These are phyloP conservation scores for Coenonympha glycerion DNA, from an alignment of 2,888 invertebrate species.

Conservation along the genomic window DNA sequence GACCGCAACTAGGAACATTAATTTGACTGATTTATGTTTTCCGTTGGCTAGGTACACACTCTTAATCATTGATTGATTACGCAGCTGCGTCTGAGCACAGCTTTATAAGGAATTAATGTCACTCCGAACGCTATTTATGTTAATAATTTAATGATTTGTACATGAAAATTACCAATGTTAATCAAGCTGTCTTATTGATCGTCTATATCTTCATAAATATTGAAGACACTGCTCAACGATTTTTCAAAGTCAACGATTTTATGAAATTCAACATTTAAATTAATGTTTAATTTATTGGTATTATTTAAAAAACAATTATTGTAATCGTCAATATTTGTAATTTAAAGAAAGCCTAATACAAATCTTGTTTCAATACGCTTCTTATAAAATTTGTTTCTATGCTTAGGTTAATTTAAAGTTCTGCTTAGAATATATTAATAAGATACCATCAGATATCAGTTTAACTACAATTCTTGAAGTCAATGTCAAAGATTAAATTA, in stretches of 20 bases:
- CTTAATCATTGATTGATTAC: slow-evolving; percentile 29
- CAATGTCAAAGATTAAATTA: too few species aligned
- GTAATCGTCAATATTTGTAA: neutral
- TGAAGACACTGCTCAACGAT: neutral
- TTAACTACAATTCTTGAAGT: too few species aligned
- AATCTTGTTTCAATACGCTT: too few species aligned
- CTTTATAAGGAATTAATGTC: slow-evolving; percentile 28
- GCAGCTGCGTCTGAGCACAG: slow-evolving; percentile 22
- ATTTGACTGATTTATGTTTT: slow-evolving; percentile 32
- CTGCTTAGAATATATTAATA: too few species aligned
- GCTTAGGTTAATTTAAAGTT: too few species aligned
- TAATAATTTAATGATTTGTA: slow-evolving; percentile 21
- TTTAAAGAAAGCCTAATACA: too few species aligned
- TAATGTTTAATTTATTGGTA: neutral
- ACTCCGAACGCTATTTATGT: slow-evolving; percentile 29
- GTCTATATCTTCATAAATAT: slow-evolving; percentile 7
- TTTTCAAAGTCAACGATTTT: slow-evolving; percentile 6
- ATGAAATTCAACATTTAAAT: neutral
- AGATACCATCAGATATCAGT: too few species aligned
- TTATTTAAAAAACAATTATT: neutral
- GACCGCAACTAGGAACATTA: slow-evolving; percentile 28
- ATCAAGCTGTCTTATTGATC: slow-evolving; percentile 16
- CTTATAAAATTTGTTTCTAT: too few species aligned
- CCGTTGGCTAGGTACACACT: slow-evolving; percentile 23
- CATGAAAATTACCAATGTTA: slow-evolving; percentile 18